These are phyloP conservation scores for Rhizoglyphus robini DNA, from an alignment of 1,140 invertebrate species.

Conservation along the genomic window DNA sequence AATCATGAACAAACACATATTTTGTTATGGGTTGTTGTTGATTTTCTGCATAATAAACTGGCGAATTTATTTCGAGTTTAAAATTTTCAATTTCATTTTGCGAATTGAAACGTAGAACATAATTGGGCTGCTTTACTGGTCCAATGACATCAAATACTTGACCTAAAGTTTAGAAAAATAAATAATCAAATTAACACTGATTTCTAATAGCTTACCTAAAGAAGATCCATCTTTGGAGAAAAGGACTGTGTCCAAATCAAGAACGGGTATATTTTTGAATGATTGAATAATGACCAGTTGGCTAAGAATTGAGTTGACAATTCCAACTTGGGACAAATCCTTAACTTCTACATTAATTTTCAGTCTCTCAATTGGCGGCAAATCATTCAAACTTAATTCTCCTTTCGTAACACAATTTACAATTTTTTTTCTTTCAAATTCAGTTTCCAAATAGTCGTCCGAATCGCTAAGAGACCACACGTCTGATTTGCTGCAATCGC, in stretches of 20 bases:
- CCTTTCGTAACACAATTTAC: conserved; percentile 18
- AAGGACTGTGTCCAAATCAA: conserved; percentile 68
- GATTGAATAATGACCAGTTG: conserved; percentile 50
- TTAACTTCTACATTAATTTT: conserved; percentile 15
- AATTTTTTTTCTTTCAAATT: neutral
- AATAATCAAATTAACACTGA: neutral
- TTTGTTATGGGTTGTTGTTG: conserved; percentile 1
- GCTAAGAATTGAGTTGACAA: conserved; percentile 19
- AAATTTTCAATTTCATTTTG: conserved; percentile 50
- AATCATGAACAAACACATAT: conserved; percentile 20
- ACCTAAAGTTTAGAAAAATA: neutral
- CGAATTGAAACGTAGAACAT: conserved; percentile 69
- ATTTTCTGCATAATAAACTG: conserved; percentile 61
- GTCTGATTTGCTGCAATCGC: neutral
- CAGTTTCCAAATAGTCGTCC: neutral
- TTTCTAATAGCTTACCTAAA: conserved; percentile 14
- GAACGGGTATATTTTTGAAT: conserved; percentile 49
- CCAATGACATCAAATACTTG: conserved; percentile 82
- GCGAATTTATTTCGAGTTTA: conserved; percentile 46
- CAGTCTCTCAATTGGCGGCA: conserved; percentile 20
- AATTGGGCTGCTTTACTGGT: conserved; percentile 56
- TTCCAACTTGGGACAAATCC: conserved; percentile 21
- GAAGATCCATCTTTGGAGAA: conserved; percentile 42
- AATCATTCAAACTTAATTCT: conserved; percentile 20
- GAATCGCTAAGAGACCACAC: neutral